Base-by-base conservation (phyloP, 2,888 invertebrate species). In the Chymomyza procnemis region DNA sequence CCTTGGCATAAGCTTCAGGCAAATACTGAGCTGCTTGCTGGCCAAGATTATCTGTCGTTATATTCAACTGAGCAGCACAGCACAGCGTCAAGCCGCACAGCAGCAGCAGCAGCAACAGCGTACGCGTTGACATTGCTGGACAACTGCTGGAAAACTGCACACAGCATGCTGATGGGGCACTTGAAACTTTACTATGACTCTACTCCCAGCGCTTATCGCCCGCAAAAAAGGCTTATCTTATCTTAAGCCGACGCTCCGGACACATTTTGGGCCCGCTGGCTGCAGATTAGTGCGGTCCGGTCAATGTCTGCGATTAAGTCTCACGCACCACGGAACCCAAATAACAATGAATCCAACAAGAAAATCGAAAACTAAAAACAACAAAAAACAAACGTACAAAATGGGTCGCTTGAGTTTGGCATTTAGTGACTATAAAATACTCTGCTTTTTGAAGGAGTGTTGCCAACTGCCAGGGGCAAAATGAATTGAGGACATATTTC, bases 11-110 rank as follows among this genome's bases (percentile, higher is more conserved):
- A 41, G 79, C 79, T 14, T 70, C 67, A 2, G 88, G 87, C 61
- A 89, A 30, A 26, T 78, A 89, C 8, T 78, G 72, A 1, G 78
- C 60, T n/a, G 73, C 65, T 26, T 87, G 57, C 61, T 69, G 69
- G 1, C 78, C 74, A 22, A 88, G 54, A 19, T 78, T 73, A 68
- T 75, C 73, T 4, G 61, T 71, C 12, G 74, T 60, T 19, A 71
- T 19, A 6, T 58, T 1, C 12, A 79, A 16, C 22, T 80, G 60
- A 1, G 47, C 68, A n/a, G 60, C 50, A 12, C 61, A n/a, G 6
- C 55, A 4, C 26, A 55, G 21, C n/a, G 21, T n/a, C 21, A 21
- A 18, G 14, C 57, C 60, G 50, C 21, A 26, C 1, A 26, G 3
- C 66, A 18, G 46, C 56, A 57, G 61, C 70, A 64, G 16, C 66